Evolutionary conservation across 2,797 vertebrate species (phyloP), one percentile per base, ranked within the genome.

Genomic region (Galagoides demidoff): DNA sequence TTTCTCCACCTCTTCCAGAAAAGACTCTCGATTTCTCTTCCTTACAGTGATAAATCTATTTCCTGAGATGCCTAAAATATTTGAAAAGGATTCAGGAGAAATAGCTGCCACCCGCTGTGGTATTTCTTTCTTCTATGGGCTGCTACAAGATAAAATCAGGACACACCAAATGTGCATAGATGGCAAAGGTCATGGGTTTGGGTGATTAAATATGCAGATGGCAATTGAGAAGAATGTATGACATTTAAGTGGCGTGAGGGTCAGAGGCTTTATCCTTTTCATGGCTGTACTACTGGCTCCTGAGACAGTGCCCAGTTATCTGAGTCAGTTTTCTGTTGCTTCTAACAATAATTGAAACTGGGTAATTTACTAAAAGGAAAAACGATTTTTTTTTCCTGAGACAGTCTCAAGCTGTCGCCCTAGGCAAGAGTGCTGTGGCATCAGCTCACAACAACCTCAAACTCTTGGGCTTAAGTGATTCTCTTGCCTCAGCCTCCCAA

Each of bases 181-280:
- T 17, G 1, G 19, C 49, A 43, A 16, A 59, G 59, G 68, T 88
- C 68, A 12, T 12, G 0, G 82, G 45, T 45, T 19, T 5, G 4
- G 55, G 13, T 57, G 76, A 37, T 29, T 10, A 9, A 34, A 19
- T 11, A 16, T 0, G 2, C 43, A 63, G 2, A 2, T 10, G 22
- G 4, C 43, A 17, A 0, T 37, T 2, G 45, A 45, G 45, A 45
- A 45, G 45, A 10, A 11, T 45, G 45, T 11, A 45, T 2, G 0
- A 11, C 0, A 0, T 19, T 12, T 43, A 25, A 0, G 1, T 13
- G 3, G 0, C 1, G 3, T 27, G 78, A 22, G 5, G 23, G 27
- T 39, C 77, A 23, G 59, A 45, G 59, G 11, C 1, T 2, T 39
- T 20, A 39, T 25, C 59, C 59, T 0, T 0, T 34, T 76, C 31